Percentiles rank a stretch among this genome's conserved stretches.
Conservation (phyloP, 2,797 vertebrate genomes). For the Ataeniobius toweri region DNA sequence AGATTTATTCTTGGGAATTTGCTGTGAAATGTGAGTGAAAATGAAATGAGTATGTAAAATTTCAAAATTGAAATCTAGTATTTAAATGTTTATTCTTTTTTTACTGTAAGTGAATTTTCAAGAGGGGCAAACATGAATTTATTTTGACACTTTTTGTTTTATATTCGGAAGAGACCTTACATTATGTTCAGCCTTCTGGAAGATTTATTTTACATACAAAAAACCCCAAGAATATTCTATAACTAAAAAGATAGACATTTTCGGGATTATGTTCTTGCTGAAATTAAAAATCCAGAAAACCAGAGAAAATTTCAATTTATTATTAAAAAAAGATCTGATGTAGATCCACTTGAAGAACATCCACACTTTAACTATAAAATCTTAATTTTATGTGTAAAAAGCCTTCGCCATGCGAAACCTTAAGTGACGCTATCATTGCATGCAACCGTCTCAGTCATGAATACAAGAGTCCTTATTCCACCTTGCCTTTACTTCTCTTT, state of each 20-base stretch:
- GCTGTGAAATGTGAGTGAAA: neutral
- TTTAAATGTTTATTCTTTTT: neutral
- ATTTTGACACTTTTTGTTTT: neutral
- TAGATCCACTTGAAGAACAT: constrained; percentile 59
- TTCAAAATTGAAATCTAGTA: neutral
- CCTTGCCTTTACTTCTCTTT: constrained; percentile 10
- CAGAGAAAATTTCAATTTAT: neutral
- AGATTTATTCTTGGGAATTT: neutral
- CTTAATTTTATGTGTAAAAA: constrained; percentile 11
- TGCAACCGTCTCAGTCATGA: constrained; percentile 15
- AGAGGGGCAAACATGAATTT: neutral
- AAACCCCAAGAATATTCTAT: neutral
- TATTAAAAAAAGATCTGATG: neutral
- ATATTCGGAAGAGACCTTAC: neutral
- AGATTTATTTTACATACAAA: neutral
- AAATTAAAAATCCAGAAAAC: neutral
- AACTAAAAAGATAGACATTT: neutral
- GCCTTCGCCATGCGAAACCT: constrained; percentile 25
- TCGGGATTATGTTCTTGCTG: neutral
- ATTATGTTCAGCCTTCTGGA: neutral
- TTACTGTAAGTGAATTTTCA: neutral
- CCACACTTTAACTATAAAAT: constrained; percentile 32
- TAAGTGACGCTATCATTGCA: constrained; percentile 34
- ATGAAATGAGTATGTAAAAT: neutral
- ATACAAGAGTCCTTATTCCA: constrained; percentile 1